Conservation (phyloP, 2,888 invertebrate species). For the Yponomeuta plumbellus region DNA sequence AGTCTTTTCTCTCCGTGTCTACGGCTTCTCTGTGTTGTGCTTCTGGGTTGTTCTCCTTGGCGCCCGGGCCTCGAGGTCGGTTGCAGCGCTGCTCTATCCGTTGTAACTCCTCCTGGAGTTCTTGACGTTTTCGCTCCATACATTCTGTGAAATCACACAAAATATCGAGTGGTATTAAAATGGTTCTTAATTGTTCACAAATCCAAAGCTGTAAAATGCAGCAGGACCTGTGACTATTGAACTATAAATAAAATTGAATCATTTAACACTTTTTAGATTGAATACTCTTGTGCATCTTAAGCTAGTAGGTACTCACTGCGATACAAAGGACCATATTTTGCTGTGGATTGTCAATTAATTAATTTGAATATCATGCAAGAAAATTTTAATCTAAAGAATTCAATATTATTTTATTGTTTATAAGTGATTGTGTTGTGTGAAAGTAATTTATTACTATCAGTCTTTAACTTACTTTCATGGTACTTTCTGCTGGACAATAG, state of each 20-base stretch:
- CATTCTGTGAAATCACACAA: conserved; percentile 59
- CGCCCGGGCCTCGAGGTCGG: conserved; percentile 42
- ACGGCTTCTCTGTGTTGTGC: neutral
- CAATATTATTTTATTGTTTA: no score
- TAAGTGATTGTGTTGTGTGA: no score
- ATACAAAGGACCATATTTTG: conserved; percentile 49
- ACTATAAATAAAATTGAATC: no score
- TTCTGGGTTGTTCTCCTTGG: conserved; percentile 54
- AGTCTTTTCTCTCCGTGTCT: conserved; percentile 21
- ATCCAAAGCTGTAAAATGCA: no score
- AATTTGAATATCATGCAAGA: no score
- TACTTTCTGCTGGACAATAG: conserved; percentile 78
- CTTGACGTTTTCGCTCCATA: conserved; percentile 78
- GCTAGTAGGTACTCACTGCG: conserved; percentile 49
- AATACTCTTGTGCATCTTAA: neutral
- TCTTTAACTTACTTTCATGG: conserved; percentile 76
- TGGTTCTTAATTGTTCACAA: no score
- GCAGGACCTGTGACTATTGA: no score
- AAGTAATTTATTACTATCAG: no score
- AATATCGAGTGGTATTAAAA: no score
- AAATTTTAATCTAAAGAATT: neutral
- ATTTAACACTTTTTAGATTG: no score
- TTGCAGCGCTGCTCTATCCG: conserved; percentile 77
- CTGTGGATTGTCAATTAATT: conserved; percentile 38
- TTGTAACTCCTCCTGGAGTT: conserved; percentile 79